Conservation (phyloP, 2,888 invertebrate species). For the Tubulanus polymorphus region DNA sequence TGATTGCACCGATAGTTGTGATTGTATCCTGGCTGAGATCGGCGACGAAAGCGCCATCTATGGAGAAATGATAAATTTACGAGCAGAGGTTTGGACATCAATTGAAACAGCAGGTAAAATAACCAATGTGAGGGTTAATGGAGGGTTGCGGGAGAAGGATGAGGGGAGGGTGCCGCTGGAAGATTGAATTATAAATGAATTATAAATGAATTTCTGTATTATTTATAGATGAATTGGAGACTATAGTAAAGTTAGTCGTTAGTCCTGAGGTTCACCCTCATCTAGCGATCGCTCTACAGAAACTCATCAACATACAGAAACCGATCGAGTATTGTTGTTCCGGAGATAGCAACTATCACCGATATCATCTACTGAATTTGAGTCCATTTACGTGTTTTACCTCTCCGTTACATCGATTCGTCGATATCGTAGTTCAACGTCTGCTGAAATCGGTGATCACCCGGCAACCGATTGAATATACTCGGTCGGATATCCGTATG, state of each 20-base stretch:
- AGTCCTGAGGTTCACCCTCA: constrained; percentile 36
- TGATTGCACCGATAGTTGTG: constrained; percentile 29
- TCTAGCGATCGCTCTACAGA: constrained; percentile 29
- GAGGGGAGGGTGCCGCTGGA: too few relatives aligned
- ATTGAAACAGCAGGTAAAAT: constrained; percentile 26
- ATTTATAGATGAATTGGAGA: constrained; percentile 20
- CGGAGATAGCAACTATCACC: constrained; percentile 14
- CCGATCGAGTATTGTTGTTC: constrained; percentile 28
- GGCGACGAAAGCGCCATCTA: constrained; percentile 20
- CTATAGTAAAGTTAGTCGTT: constrained; percentile 29
- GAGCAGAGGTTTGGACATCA: constrained; percentile 24
- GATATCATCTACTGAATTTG: constrained; percentile 33
- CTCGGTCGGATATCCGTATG: constrained; percentile 22
- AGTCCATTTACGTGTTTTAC: constrained; percentile 32
- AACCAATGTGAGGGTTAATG: too few relatives aligned
- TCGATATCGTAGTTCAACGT: constrained; percentile 40
- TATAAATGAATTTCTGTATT: too few relatives aligned
- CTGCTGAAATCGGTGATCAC: constrained; percentile 32
- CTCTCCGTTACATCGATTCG: constrained; percentile 36
- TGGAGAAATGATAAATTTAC: constrained; percentile 24
- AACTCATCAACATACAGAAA: constrained; percentile 29
- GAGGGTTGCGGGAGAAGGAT: too few relatives aligned
- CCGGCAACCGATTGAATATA: constrained; percentile 26
- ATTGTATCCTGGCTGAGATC: constrained; percentile 27
- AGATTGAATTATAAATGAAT: too few relatives aligned